Conservation (phyloP, 2,113 vertebrate species). For the Brachypodius melanocephalos region DNA sequence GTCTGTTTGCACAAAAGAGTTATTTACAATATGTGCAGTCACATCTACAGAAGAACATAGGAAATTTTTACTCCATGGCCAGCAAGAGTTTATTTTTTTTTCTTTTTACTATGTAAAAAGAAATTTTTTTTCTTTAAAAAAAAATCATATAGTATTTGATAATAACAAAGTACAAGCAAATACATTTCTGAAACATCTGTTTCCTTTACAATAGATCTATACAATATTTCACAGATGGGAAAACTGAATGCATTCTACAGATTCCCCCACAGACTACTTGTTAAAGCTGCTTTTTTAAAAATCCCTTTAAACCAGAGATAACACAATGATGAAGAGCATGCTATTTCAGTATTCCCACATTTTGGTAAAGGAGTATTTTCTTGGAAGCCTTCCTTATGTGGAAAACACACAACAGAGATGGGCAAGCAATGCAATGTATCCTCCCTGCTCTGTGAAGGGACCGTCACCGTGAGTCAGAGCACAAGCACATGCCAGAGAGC, state of each 20-base stretch:
- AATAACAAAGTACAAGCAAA: constrained; percentile 67
- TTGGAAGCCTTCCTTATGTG: neutral
- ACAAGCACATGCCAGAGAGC: neutral
- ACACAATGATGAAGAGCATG: constrained; percentile 26
- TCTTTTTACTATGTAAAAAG: constrained; percentile 60
- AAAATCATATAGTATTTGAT: constrained; percentile 48
- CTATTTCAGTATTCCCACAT: constrained; percentile 22
- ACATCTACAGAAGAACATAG: constrained; percentile 59
- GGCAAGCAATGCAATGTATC: neutral
- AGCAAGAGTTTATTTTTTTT: constrained; percentile 62
- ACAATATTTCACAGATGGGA: constrained; percentile 64
- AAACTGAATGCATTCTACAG: constrained; percentile 21
- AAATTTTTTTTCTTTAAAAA: neutral
- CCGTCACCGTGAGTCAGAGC: neutral
- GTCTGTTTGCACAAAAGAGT: constrained; percentile 8
- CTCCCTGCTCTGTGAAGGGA: neutral
- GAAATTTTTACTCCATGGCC: constrained; percentile 63
- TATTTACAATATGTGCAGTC: constrained; percentile 68
- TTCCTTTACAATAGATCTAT: constrained; percentile 63
- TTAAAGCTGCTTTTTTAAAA: constrained; percentile 44
- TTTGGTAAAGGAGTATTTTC: constrained; percentile 22
- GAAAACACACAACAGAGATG: neutral
- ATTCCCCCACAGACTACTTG: constrained; percentile 18
- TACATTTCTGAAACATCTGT: constrained; percentile 61
- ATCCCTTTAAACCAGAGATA: constrained; percentile 37